Base-by-base conservation (phyloP, 2,113 vertebrate species). In the Xiphias gladius region DNA sequence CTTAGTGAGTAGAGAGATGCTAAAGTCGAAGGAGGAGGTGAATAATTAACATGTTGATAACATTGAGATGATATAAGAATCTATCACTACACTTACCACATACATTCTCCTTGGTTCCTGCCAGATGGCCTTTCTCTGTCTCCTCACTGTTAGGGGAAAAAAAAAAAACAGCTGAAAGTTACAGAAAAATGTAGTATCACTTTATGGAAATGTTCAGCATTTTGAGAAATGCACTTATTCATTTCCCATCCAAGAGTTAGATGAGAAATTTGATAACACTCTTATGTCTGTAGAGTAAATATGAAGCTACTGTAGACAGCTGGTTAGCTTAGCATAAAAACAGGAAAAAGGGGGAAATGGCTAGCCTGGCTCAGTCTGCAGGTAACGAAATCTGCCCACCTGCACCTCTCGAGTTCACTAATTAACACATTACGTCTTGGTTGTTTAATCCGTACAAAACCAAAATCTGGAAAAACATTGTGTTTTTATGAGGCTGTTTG, bases 81-180 rank as follows among this genome's bases (percentile, higher is more conserved):
- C 7, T 30, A 54, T 69, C 39, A 71, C 22, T 39, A 78, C 73
- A 96, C 97, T 97, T 95, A 99, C 98, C 97, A 83, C 96, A 95
- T 58, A 90, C 78, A 65, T 94, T 95, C 77, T 96, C 96, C 86
- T 95, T 95, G 83, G 92, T 93, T 91, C 93, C 95, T 92, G 94
- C 95, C 83, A 89, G 92, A 83, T 92, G 90, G 79, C 90, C 90
- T 87, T 95, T 97, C 93, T 96, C 96, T 83, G 93, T 91, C 88
- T 96, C 94, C 90, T 96, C 96, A 84, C 98, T 99, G 93, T 92
- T 92, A 81, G 92, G 90, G n/a, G n/a, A 57, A 80, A 94, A 67
- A 94, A 95, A 54, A 17, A 48, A 22, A 30, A 14, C 41, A 58
- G 28, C 7, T 59, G 16, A 62, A 58, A 41, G 50, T 63, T 64